Conservation (phyloP, 2,113 vertebrate genomes). For the Scytalopus superciliaris region DNA sequence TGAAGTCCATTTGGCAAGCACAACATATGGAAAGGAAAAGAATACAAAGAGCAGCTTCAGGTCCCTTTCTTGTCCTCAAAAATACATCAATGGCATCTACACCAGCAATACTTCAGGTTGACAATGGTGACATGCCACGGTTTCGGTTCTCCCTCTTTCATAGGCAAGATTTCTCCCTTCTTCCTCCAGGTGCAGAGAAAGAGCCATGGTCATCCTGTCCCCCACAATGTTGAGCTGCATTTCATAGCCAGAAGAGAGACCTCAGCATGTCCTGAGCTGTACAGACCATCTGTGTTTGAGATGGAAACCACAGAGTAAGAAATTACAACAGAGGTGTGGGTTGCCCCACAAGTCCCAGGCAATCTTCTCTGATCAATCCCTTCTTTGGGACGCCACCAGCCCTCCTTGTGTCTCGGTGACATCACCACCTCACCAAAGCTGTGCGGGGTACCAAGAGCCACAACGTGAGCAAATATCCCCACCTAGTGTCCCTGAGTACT, state of each 20-base stretch:
- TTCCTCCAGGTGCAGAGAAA: not conserved
- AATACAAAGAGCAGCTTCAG: not conserved
- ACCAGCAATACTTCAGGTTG: not conserved
- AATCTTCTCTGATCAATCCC: not conserved
- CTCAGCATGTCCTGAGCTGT: not conserved
- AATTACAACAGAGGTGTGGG: not conserved
- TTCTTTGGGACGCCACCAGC: not conserved
- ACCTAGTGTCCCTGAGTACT: conserved; percentile 63
- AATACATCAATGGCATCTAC: not conserved
- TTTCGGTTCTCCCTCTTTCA: not conserved
- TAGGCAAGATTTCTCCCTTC: not conserved
- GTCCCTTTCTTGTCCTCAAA: not conserved
- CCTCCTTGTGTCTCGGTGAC: not conserved
- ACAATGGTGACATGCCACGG: not conserved
- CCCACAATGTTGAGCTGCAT: not conserved
- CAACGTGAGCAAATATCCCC: conserved; percentile 72
- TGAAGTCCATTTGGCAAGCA: not conserved
- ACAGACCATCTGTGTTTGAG: not conserved
- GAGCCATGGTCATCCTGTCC: not conserved
- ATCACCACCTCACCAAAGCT: not conserved
- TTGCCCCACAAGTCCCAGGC: accelerated
- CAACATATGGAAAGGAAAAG: not conserved
- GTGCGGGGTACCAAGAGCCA: not conserved
- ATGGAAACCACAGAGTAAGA: accelerated
- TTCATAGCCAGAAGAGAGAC: not conserved